Base-by-base conservation (phyloP, 2,113 vertebrate genomes). In the Pelusios castaneus region DNA sequence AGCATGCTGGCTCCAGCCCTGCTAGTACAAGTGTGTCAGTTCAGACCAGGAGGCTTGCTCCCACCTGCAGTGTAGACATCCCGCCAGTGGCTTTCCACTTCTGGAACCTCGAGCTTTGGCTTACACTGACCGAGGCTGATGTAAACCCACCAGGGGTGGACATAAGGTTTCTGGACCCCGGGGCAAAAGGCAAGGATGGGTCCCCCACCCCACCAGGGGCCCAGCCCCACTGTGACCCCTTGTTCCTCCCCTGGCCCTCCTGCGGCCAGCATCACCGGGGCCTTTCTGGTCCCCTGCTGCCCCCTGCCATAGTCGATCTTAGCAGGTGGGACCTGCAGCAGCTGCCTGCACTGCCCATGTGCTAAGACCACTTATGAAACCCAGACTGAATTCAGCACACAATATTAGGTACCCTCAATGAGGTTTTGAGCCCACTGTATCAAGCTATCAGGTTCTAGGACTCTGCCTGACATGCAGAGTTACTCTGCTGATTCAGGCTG, bases 31-130 rank as follows among this genome's bases (percentile, higher is more conserved):
- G 63, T 38, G 34, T 67, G 34, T 38, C 34, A 38, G 5, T 17
- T 31, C 19, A 7, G 31, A 9, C 4, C 5, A 24, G 7, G 2
- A 4, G 24, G 14, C 43, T 29, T 1, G 0, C 12, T 22, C 24
- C 41, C 25, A 21, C 17, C 34, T 67, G 63, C 63, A 67, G 5
- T 38, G 14, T 22, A 17, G 63, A 67, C 17, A 67, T 38, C 10
- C 29, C 2, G 24, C 6, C 73, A 27, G 41, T 75, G 24, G 38
- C 41, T 56, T 5, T 2, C 17, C 2, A 0, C 19, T n/a, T 76
- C 81, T 2, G 0, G 1, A 9, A 17, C 58, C 49, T 31, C 93
- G 21, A 4, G 16, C 52, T 51, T 77, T 60, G 5, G 14, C 31
- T 80, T 85, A 31, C 16, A 21, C 31, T 16, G 19, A 34, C 21